Conservation (phyloP, 2,797 vertebrate species). For the Gastrophryne carolinensis region DNA sequence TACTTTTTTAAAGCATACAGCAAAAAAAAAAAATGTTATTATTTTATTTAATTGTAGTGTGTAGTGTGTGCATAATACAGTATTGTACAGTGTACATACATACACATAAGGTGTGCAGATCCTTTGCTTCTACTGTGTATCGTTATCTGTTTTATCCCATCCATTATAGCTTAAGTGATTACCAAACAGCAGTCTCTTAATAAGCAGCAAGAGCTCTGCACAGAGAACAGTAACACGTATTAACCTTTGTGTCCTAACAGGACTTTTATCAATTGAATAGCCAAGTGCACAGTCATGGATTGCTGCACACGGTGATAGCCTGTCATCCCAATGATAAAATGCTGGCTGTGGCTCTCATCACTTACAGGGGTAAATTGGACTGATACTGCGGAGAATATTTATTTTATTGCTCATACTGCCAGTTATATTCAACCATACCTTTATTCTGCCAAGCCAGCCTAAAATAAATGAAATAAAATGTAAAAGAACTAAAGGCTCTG, state of each 20-base stretch:
- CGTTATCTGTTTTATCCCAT: constrained; percentile 28
- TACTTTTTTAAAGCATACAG: too few relatives aligned
- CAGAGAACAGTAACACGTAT: constrained; percentile 48
- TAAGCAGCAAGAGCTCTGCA: constrained; percentile 44
- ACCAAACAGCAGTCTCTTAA: constrained; percentile 48
- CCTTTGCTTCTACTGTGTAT: constrained; percentile 11
- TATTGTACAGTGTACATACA: neutral
- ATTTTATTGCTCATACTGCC: neutral
- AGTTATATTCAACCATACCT: constrained; percentile 10
- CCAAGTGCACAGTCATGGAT: constrained; percentile 38
- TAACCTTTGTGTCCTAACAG: constrained; percentile 53
- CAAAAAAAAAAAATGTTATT: too few relatives aligned
- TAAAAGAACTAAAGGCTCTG: too few relatives aligned
- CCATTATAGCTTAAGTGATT: constrained; percentile 47
- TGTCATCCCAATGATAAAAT: constrained; percentile 34
- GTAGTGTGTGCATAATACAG: neutral
- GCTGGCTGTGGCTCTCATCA: constrained; percentile 24
- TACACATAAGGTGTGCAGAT: constrained; percentile 14
- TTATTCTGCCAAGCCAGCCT: neutral
- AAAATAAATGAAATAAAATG: too few relatives aligned
- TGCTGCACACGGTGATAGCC: constrained; percentile 26
- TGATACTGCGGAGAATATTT: neutral
- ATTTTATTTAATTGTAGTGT: neutral
- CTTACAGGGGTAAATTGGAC: constrained; percentile 13
- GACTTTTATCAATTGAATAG: constrained; percentile 46